Conservation (phyloP, 2,113 vertebrate genomes). For the Podarcis cretensis region DNA sequence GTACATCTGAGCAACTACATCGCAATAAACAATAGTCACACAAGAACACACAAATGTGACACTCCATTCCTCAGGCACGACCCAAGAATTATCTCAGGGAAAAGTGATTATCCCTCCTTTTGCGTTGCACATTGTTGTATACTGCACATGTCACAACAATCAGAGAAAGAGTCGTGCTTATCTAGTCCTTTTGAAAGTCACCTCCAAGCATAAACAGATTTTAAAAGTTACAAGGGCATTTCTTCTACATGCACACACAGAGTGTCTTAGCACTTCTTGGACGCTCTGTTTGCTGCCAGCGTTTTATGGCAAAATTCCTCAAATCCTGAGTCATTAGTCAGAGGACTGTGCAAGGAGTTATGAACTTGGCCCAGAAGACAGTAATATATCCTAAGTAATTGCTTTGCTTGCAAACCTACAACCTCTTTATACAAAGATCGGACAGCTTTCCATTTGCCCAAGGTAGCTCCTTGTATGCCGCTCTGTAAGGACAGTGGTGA, state of each 20-base stretch:
- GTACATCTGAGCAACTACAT: background rate
- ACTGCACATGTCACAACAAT: background rate
- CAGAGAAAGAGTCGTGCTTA: background rate
- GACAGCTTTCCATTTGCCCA: conserved; percentile 32
- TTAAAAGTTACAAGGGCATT: background rate
- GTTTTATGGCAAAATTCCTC: conserved; percentile 15
- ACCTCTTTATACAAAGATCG: conserved; percentile 60
- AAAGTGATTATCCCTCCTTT: background rate
- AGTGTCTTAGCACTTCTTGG: background rate
- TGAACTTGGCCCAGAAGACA: conserved; percentile 62
- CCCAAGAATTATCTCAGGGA: background rate
- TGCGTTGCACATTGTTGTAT: background rate
- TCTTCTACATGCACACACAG: background rate
- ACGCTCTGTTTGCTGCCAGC: background rate
- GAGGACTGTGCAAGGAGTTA: conserved; percentile 60
- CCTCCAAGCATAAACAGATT: background rate
- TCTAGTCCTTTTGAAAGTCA: background rate
- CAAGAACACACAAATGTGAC: background rate
- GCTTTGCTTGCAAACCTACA: conserved; percentile 42
- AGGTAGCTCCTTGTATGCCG: conserved; percentile 28
- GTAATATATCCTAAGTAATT: conserved; percentile 56
- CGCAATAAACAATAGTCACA: background rate
- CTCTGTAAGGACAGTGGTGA: conserved; percentile 50
- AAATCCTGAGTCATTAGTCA: conserved; percentile 57
- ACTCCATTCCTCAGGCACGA: too few relatives aligned